phyloP scores from a whole-genome alignment of 2,888 invertebrate genomes.

The Drosophila fulvimacula region DNA sequence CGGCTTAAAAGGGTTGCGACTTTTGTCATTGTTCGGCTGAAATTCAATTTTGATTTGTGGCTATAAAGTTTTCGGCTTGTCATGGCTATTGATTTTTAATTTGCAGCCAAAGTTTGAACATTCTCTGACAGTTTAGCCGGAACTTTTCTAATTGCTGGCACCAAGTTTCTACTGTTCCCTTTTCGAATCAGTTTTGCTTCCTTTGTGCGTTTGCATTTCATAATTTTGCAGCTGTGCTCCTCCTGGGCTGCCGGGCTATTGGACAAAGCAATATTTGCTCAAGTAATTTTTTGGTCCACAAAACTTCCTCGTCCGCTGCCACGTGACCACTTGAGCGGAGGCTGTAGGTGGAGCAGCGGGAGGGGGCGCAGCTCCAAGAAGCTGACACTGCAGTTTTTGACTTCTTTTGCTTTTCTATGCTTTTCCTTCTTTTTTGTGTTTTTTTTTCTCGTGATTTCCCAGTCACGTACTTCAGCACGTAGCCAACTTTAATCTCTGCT shows the following conservation, averaged over 20 bases:
- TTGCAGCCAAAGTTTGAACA: conserved; percentile 48
- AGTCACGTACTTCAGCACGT: conserved; percentile 74
- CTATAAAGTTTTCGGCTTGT: conserved; percentile 51
- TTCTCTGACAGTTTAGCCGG: conserved; percentile 64
- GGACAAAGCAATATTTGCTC: conserved; percentile 75
- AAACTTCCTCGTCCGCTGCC: conserved; percentile 54
- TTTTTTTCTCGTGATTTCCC: conserved; percentile 51
- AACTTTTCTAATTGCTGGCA: conserved; percentile 77
- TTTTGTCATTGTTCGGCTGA: conserved; percentile 54
- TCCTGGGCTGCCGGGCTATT: conserved; percentile 39
- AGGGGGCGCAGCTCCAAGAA: conserved; percentile 19
- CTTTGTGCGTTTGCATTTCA: conserved; percentile 43
- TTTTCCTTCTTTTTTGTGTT: conserved; percentile 3
- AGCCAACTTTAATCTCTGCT: conserved; percentile 73
- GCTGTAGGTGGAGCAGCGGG: not conserved
- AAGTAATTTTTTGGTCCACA: conserved; percentile 62
- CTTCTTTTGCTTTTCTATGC: conserved; percentile 15
- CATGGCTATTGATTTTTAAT: conserved; percentile 69
- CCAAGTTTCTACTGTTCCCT: conserved; percentile 12
- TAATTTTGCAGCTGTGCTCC: conserved; percentile 60
- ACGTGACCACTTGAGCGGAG: conserved; percentile 56
- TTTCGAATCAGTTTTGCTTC: not conserved
- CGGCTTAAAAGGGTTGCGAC: conserved; percentile 33
- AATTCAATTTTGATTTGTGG: conserved; percentile 68
- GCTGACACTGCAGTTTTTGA: conserved; percentile 54